These are phyloP conservation scores for Mesochorus sp. DNA, from an alignment of 2,888 invertebrate genomes.

Conservation along the genomic window DNA sequence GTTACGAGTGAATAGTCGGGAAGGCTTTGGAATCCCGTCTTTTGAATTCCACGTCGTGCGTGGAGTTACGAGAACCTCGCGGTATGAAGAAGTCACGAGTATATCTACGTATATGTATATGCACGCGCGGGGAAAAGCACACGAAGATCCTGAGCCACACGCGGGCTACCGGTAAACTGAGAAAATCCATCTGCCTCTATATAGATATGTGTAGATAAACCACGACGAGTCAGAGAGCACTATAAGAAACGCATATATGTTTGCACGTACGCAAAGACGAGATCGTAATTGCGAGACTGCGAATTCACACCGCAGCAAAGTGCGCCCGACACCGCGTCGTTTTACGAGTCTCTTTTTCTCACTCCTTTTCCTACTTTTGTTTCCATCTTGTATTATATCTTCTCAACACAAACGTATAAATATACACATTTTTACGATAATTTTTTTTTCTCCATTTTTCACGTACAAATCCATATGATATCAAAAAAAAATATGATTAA, in stretches of 20 bases:
- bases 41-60: slow-evolving; percentile 69
- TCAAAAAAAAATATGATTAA: too few species aligned
- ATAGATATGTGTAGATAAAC: not conserved
- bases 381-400: slow-evolving; percentile 7
- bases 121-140: slow-evolving; percentile 8
- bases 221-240: not conserved
- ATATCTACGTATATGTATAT: too few species aligned
- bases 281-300: slow-evolving; percentile 64
- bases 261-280: slow-evolving; percentile 65
- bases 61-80: slow-evolving; percentile 66
- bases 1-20: not conserved
- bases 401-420: not conserved
- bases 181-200: not conserved
- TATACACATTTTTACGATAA: slow-evolving; percentile 30
- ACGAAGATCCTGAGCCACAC: slow-evolving; percentile 5
- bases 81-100: slow-evolving; percentile 25
- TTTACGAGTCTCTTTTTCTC: slow-evolving; percentile 47
- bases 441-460: slow-evolving; percentile 1
- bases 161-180: slow-evolving; percentile 16
- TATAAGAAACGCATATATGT: slow-evolving; percentile 58
- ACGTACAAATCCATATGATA: too few species aligned
- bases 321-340: slow-evolving; percentile 51
- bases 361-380: slow-evolving; percentile 8
- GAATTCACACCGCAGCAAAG: slow-evolving; percentile 61
- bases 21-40: slow-evolving; percentile 52